These are phyloP conservation scores for Diglossa cyanea DNA, from an alignment of 2,797 vertebrate genomes.

Conservation along the genomic window DNA sequence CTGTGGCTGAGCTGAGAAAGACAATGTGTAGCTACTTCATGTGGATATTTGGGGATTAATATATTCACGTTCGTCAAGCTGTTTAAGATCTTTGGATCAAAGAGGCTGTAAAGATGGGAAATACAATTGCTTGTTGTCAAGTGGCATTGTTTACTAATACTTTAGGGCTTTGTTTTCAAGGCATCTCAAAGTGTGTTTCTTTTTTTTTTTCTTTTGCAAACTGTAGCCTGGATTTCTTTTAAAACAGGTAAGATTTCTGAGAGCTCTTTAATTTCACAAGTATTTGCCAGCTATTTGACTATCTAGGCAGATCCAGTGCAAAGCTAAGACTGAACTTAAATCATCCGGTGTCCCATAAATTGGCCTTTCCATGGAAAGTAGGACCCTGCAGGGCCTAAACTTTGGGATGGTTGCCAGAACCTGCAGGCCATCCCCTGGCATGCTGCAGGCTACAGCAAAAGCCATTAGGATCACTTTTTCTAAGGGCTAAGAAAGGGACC, in stretches of 20 bases:
- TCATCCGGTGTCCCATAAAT: background rate
- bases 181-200: slow-evolving; percentile 41
- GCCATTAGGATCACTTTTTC: background rate
- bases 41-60: background rate
- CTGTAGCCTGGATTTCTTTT: slow-evolving; percentile 58
- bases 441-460: background rate
- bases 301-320: background rate
- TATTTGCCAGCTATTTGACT: background rate
- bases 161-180: slow-evolving; percentile 48
- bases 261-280: slow-evolving; percentile 11
- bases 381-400: background rate
- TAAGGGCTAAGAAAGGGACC: background rate
- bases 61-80: background rate
- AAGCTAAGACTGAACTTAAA: background rate
- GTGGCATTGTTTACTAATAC: slow-evolving; percentile 2
- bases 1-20: background rate
- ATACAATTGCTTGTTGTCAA: slow-evolving; percentile 24
- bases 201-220: slow-evolving; percentile 43
- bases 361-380: background rate
- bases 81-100: background rate
- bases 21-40: background rate
- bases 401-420: background rate
- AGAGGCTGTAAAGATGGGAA: slow-evolving; percentile 3
- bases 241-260: slow-evolving; percentile 52
- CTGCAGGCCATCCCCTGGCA: background rate